Evolutionary conservation across 2,113 vertebrate genomes (phyloP), one percentile per base, ranked within the genome.

Genomic region (Gnathonemus longibarbis): DNA sequence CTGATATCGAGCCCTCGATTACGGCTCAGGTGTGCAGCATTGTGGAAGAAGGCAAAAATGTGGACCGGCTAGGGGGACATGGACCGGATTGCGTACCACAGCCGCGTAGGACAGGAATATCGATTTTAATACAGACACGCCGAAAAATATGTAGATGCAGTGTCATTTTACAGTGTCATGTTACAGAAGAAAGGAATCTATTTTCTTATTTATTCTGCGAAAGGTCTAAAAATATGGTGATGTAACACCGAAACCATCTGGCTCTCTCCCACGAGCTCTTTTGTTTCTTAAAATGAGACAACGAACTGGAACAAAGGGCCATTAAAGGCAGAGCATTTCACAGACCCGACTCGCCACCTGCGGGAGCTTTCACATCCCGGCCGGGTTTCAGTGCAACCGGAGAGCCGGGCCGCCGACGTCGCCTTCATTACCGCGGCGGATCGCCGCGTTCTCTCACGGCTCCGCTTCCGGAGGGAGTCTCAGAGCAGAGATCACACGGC

Each of bases 391-490:
- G 46, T 88, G 90, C 66, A 91, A 92, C 89, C 42, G 15, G 70
- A 91, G 89, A 91, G 45, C 85, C 19, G 31, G 85, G 15, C 17
- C 1, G 35, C n/a, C 62, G 62, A 31, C 13, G 5, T 39, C 74
- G 31, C 90, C 90, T 93, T 93, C 91, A 92, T 92, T 92, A 92
- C 91, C 91, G 90, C 83, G 70, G 88, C 84, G n/a, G 77, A 90
- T 91, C 86, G 89, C 83, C 74, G 89, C 88, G 11, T 88, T 87
- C 89, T 85, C 90, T 90, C 89, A 88, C 88, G 91, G 88, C 88
- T 89, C 88, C 46, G 70, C 87, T 91, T 89, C 89, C 49, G 86
- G 42, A n/a, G 66, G 89, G 66, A 80, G 88, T 91, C 90, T 89
- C 91, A 89, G 27, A 50, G 87, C 83, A 90, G 90, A 92, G 90